Evolutionary conservation across 1,140 invertebrate genomes (phyloP), one percentile per base, ranked within the genome.

Genomic region (Scaptodrosophila lebanonensis): DNA sequence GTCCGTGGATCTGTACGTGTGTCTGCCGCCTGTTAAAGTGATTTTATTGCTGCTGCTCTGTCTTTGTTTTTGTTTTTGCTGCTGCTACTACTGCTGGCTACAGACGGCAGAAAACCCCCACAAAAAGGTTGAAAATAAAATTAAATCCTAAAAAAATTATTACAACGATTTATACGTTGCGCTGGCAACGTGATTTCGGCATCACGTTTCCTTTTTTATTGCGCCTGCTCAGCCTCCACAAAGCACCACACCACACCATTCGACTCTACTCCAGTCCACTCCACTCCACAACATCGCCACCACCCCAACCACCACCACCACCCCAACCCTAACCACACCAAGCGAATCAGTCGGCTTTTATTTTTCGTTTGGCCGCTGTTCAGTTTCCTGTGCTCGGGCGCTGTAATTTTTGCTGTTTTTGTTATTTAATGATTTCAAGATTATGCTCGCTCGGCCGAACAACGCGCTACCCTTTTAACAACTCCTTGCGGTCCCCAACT

Each of bases 341-440:
- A n/a, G n/a, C n/a, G n/a, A n/a, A n/a, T 56, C 50, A 40, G 43
- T 29, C 47, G 61, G 58, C 43, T 56, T 43, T 62, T 39, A 52
- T 72, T 73, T 65, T 75, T 75, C 56, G 61, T 76, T 71, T 56
- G 15, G 48, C 45, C n/a, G n/a, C n/a, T n/a, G 38, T 29, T 35
- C 50, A 35, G 42, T 64, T 64, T 36, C 30, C 49, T 68, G 59
- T 66, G n/a, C n/a, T n/a, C n/a, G n/a, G n/a, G 27, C 9, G 27
- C 27, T 57, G 65, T 58, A 60, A 66, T 61, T 57, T 67, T 50
- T 60, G 62, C 38, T 54, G 40, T 59, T 71, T 52, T 60, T 71
- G 73, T 79, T 79, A 82, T 79, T 79, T 79, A 79, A 79, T 73
- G 73, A 79, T 79, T 79, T 79, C 61, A 73, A 79, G 73, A 73